Conservation (phyloP, 1,140 invertebrate genomes). For the Pogonognathellus flavescens region DNA sequence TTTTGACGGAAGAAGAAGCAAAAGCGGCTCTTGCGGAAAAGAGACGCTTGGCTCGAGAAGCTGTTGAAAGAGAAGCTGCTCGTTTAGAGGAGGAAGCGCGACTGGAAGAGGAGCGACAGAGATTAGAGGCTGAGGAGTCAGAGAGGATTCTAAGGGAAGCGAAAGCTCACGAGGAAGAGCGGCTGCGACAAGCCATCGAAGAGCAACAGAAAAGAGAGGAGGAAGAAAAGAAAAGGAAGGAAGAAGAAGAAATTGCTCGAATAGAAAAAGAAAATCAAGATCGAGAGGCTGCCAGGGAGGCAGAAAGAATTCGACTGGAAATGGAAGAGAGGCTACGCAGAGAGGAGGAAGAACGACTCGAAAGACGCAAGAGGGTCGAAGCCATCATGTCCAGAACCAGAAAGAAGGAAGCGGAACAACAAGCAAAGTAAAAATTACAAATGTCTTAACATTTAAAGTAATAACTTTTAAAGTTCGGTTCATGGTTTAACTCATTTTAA, state of each 20-base stretch:
- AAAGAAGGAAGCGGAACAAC: conserved; percentile 67
- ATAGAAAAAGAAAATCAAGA: conserved; percentile 68
- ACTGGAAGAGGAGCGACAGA: conserved; percentile 78
- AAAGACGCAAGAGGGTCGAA: conserved; percentile 83
- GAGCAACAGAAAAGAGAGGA: conserved; percentile 68
- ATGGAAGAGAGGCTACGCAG: conserved; percentile 81
- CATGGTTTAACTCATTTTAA: not conserved
- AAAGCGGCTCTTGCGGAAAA: conserved; percentile 90
- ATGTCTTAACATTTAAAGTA: not conserved
- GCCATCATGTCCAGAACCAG: conserved; percentile 86
- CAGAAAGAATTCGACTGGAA: conserved; percentile 75
- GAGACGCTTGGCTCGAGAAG: conserved; percentile 84
- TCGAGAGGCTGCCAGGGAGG: conserved; percentile 67
- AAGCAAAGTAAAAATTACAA: conserved; percentile 41
- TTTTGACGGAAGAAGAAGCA: conserved; percentile 89
- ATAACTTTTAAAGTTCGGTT: too few species aligned
- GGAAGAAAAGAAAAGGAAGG: conserved; percentile 68
- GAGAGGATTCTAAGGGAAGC: conserved; percentile 73
- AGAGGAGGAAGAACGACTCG: conserved; percentile 84
- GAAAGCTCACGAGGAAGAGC: conserved; percentile 63
- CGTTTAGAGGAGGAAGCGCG: conserved; percentile 67
- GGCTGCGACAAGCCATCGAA: conserved; percentile 68
- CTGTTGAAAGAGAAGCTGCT: conserved; percentile 85
- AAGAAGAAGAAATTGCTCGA: conserved; percentile 68
- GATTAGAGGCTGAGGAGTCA: conserved; percentile 82